These are phyloP conservation scores for Perithous albicinctus DNA, from an alignment of 2,888 invertebrate species.

Conservation along the genomic window DNA sequence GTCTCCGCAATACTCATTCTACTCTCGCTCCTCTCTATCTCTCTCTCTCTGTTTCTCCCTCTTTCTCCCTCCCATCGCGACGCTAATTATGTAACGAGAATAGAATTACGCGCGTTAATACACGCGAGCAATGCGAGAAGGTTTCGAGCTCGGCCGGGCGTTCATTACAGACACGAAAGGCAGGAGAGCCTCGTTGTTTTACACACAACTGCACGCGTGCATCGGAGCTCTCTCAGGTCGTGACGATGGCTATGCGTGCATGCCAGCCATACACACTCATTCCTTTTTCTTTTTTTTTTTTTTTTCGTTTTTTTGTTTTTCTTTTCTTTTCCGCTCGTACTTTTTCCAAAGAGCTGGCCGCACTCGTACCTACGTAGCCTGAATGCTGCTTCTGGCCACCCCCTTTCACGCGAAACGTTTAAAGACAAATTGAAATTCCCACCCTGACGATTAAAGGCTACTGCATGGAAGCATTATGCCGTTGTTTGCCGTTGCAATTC, in stretches of 20 bases:
- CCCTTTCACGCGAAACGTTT: slow-evolving; percentile 67
- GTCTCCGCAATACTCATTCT: slow-evolving; percentile 42
- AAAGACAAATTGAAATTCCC: slow-evolving; percentile 69
- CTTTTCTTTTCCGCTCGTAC: slow-evolving; percentile 9
- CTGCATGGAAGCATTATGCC: slow-evolving; percentile 2
- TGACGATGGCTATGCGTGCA: slow-evolving; percentile 29
- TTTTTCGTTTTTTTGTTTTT: too few relatives aligned
- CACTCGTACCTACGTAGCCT: slow-evolving; percentile 11
- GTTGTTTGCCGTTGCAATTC: slow-evolving; percentile 25
- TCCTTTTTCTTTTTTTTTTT: too few relatives aligned
- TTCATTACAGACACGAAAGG: slow-evolving; percentile 71
- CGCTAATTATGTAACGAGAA: slow-evolving; percentile 73
- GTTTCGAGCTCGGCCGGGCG: slow-evolving; percentile 55
- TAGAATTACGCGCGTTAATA: slow-evolving; percentile 68
- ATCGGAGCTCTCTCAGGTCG: slow-evolving; percentile 12
- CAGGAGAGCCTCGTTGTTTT: slow-evolving; percentile 45
- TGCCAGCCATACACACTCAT: slow-evolving; percentile 25
- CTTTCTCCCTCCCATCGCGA: slow-evolving; percentile 54
- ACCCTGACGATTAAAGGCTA: slow-evolving; percentile 60
- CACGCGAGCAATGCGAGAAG: slow-evolving; percentile 65
- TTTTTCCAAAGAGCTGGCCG: slow-evolving; percentile 29
- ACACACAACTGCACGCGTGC: slow-evolving; percentile 12
- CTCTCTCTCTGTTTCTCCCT: background rate
- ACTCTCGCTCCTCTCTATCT: too few relatives aligned
- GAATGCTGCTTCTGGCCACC: slow-evolving; percentile 15